These are phyloP conservation scores for Melanogrammus aeglefinus DNA, from an alignment of 2,797 vertebrate genomes.

Conservation along the genomic window DNA sequence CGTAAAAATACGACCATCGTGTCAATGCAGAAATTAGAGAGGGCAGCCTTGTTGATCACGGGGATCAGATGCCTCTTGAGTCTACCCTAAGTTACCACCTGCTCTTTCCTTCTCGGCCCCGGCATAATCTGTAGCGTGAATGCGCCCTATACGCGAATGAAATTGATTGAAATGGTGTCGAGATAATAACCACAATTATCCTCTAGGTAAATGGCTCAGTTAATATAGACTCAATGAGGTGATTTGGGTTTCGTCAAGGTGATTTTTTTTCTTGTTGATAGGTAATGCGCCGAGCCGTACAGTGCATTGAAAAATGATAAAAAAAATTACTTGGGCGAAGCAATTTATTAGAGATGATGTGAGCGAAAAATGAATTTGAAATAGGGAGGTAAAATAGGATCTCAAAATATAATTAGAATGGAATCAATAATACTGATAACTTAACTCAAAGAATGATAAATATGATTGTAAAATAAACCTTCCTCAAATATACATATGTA, in stretches of 20 bases:
- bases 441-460: neutral
- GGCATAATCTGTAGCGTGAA: constrained; percentile 4
- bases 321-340: constrained; percentile 2
- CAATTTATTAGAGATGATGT: neutral
- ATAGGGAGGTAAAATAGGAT: neutral
- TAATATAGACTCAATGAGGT: neutral
- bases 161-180: neutral
- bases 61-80: neutral
- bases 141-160: neutral
- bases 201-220: neutral
- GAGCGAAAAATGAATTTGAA: neutral
- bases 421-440: neutral
- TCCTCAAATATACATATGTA: neutral
- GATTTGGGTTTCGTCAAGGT: neutral
- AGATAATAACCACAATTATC: neutral
- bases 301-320: neutral
- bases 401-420: neutral
- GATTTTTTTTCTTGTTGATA: neutral
- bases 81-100: constrained; percentile 2
- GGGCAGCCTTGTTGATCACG: neutral
- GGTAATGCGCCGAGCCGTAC: neutral
- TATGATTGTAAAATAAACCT: neutral
- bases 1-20: neutral
- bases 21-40: neutral
- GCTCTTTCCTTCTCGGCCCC: constrained; percentile 6